phyloP scores from a whole-genome alignment of 2,888 invertebrate species.

The Oscheius onirici region DNA sequence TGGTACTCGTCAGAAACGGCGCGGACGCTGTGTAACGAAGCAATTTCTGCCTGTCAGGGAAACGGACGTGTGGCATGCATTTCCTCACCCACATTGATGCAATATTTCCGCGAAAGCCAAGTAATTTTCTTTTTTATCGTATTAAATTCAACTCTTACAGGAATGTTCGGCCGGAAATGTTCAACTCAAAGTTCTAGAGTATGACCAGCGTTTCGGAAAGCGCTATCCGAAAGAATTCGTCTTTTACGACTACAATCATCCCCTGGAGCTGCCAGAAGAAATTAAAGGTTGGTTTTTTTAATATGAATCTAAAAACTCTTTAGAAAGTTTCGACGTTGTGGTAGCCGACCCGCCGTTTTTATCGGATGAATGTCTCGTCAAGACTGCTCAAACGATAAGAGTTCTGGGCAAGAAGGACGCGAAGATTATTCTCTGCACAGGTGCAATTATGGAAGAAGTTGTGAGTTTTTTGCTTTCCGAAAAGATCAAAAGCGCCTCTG shows the following conservation, averaged over 20 bases:
- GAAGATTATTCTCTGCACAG: slow-evolving; percentile 87
- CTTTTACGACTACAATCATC: slow-evolving; percentile 84
- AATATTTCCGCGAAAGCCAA: slow-evolving; percentile 50
- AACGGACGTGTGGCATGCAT: slow-evolving; percentile 46
- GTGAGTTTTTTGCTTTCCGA: slow-evolving; percentile 72
- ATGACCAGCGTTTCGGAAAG: slow-evolving; percentile 82
- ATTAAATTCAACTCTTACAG: neutral
- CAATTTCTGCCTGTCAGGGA: slow-evolving; percentile 34
- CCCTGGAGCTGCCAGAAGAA: slow-evolving; percentile 79
- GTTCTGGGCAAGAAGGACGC: slow-evolving; percentile 78
- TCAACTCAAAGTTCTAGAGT: slow-evolving; percentile 78
- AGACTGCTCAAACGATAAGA: slow-evolving; percentile 83
- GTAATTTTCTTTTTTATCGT: slow-evolving; percentile 19
- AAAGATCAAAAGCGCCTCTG: too few relatives aligned
- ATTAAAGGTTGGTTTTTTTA: slow-evolving; percentile 72
- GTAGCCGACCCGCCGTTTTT: slow-evolving; percentile 94
- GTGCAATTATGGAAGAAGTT: slow-evolving; percentile 82
- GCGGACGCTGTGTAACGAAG: slow-evolving; percentile 41
- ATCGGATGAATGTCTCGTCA: slow-evolving; percentile 88
- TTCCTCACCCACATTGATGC: slow-evolving; percentile 54
- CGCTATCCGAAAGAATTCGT: slow-evolving; percentile 81
- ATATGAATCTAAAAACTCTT: neutral
- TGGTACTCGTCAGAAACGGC: slow-evolving; percentile 91
- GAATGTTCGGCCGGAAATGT: slow-evolving; percentile 15
- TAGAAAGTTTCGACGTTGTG: slow-evolving; percentile 79